Percentiles rank a stretch among this genome's conserved stretches.
phyloP scores from a whole-genome alignment of 2,888 invertebrate genomes.

The Drosophila falleni region DNA sequence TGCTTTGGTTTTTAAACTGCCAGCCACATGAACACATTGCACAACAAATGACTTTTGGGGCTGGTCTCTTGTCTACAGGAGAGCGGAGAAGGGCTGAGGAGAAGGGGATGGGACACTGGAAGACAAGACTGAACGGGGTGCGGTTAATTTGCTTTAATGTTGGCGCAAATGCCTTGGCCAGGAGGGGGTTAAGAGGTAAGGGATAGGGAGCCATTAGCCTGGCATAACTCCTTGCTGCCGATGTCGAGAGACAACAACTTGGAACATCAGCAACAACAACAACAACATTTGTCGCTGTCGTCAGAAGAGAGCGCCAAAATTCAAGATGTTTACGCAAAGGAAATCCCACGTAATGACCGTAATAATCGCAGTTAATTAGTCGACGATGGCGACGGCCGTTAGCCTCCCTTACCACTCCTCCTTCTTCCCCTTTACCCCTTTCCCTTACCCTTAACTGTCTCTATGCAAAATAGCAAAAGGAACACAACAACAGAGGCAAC shows the following conservation, averaged over 20 bases:
- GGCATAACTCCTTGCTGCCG: slow-evolving; percentile 59
- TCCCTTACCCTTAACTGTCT: slow-evolving; percentile 46
- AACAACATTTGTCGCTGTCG: slow-evolving; percentile 59
- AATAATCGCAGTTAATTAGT: slow-evolving; percentile 86
- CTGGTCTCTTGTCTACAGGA: slow-evolving; percentile 30
- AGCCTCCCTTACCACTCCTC: slow-evolving; percentile 16
- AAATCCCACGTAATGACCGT: slow-evolving; percentile 86
- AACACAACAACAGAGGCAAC: slow-evolving; percentile 47
- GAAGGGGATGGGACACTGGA: neutral
- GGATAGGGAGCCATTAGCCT: slow-evolving; percentile 51
- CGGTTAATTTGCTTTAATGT: slow-evolving; percentile 84
- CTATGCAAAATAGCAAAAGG: slow-evolving; percentile 72
- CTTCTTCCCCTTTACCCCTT: neutral
- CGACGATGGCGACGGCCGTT: slow-evolving; percentile 79
- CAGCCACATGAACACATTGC: slow-evolving; percentile 81
- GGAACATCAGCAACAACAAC: slow-evolving; percentile 43
- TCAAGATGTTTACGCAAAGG: slow-evolving; percentile 84
- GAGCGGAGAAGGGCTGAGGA: neutral
- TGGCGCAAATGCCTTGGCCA: slow-evolving; percentile 59
- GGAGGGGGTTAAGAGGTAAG: neutral
- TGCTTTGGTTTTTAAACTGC: slow-evolving; percentile 81
- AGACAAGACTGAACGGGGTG: slow-evolving; percentile 57
- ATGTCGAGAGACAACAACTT: slow-evolving; percentile 48
- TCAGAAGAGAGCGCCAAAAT: slow-evolving; percentile 76
- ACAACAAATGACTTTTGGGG: slow-evolving; percentile 83